phyloP scores from a whole-genome alignment of 2,888 invertebrate species.

The Netelia inedita region DNA sequence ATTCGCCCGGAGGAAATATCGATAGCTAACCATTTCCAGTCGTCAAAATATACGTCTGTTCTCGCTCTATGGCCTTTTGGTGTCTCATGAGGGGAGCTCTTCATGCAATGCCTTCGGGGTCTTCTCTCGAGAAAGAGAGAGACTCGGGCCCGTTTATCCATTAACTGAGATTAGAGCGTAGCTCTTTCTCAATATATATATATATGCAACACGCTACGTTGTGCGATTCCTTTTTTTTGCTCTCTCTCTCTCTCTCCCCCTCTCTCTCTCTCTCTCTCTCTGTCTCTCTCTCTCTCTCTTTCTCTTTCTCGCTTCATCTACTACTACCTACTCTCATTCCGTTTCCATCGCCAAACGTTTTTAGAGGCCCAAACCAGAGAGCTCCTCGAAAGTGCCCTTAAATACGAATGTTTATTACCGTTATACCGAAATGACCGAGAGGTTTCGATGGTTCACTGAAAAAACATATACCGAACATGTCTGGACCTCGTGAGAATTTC shows the following conservation, averaged over 20 bases:
- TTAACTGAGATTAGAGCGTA: slow-evolving; percentile 78
- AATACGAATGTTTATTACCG: slow-evolving; percentile 73
- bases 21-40: slow-evolving; percentile 81
- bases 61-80: slow-evolving; percentile 70
- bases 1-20: slow-evolving; percentile 67
- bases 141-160: slow-evolving; percentile 78
- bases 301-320: slow-evolving; percentile 45
- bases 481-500: slow-evolving; percentile 29
- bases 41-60: slow-evolving; percentile 84
- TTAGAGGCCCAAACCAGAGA: slow-evolving; percentile 29
- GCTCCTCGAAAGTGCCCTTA: slow-evolving; percentile 60
- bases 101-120: slow-evolving; percentile 49
- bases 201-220: neutral
- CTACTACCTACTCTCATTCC: slow-evolving; percentile 28
- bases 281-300: slow-evolving; percentile 48
- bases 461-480: slow-evolving; percentile 10
- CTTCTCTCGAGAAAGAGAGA: slow-evolving; percentile 54
- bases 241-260: slow-evolving; percentile 51
- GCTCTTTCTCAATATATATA: slow-evolving; percentile 1
- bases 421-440: slow-evolving; percentile 46
- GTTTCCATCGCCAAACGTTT: slow-evolving; percentile 44
- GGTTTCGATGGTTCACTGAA: slow-evolving; percentile 31
- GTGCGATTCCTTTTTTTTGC: slow-evolving; percentile 51
- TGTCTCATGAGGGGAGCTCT: slow-evolving; percentile 63
- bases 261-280: slow-evolving; percentile 37